Base-by-base conservation (phyloP, 2,797 vertebrate genomes). In the Triplophysa yarkandensis region DNA sequence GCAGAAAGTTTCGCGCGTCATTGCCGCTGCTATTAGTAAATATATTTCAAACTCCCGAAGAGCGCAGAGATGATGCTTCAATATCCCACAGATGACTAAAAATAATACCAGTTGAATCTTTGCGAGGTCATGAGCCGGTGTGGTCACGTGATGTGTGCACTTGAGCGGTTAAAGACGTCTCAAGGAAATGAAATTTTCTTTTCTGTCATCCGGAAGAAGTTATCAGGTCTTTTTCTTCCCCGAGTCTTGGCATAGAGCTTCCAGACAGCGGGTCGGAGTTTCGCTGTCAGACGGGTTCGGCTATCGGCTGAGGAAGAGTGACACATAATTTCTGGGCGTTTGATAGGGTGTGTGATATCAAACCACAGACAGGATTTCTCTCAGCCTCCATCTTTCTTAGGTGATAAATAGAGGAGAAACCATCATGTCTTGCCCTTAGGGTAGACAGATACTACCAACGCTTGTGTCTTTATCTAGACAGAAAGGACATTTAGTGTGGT, bases 331-430 rank as follows among this genome's bases (percentile, higher is more conserved):
- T 82, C 85, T 76, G 17, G 83, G 85, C 68, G 77, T 86, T 84
- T 74, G 79, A 91, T 91, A 83, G 83, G 70, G 80, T 88, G 77
- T 82, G 85, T 88, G 88, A 90, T 91, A 90, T 89, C 80, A 86
- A 81, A 77, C 80, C 79, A 78, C 81, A 85, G 83, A 87, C 86
- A 76, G 55, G 41, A 41, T 60, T 55, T 75, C 61, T 63, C 66
- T 62, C 23, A 34, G 46, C 32, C 44, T 4, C 41, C 0, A 28
- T 60, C 30, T 85, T 87, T 82, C 77, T 85, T 77, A 70, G 84
- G 86, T 87, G 86, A 81, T 88, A 80, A 80, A 78, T 61, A 67
- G 55, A 71, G 30, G 27, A 79, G 83, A 85, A 83, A 79, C 66
- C 73, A 84, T 75, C 68, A 81, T 76, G 77, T 67, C 69, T 58